Evolutionary conservation across 2,888 invertebrate genomes (phyloP).

Genomic region (Meandrusa payeni): DNA sequence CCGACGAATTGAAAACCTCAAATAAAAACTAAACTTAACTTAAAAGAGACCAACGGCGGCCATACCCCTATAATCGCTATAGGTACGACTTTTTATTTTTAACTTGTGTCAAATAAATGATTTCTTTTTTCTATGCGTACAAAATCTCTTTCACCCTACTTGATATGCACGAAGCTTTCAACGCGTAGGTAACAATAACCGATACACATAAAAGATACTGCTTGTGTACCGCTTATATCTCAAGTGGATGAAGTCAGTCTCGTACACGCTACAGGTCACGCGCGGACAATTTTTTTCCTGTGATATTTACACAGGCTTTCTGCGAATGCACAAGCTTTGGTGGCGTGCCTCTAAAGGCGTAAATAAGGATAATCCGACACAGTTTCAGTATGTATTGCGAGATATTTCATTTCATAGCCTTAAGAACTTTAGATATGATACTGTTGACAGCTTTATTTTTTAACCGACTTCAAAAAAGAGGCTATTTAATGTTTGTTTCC

Average conservation of each 20-base stretch:
- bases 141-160: conserved; percentile 6
- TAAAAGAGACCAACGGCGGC: too few relatives aligned
- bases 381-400: conserved; percentile 15
- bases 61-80: too few relatives aligned
- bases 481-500: too few relatives aligned
- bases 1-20: too few relatives aligned
- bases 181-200: conserved; percentile 32
- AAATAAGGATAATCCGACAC: conserved; percentile 20
- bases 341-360: conserved; percentile 2
- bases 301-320: conserved; percentile 19
- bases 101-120: too few relatives aligned
- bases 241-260: conserved; percentile 59
- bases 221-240: conserved; percentile 41
- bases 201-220: conserved; percentile 39
- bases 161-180: conserved; percentile 24
- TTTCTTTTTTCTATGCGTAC: neutral
- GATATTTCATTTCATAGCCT: conserved; percentile 2
- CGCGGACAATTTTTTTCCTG: conserved; percentile 41
- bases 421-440: too few relatives aligned
- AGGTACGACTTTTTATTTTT: too few relatives aligned
- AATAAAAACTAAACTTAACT: too few relatives aligned
- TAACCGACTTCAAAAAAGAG: too few relatives aligned
- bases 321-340: conserved; percentile 3
- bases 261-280: conserved; percentile 55
- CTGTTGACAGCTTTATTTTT: too few relatives aligned